Evolutionary conservation across 2,888 invertebrate genomes (phyloP).

Genomic region (Nasonovia ribisnigri): DNA sequence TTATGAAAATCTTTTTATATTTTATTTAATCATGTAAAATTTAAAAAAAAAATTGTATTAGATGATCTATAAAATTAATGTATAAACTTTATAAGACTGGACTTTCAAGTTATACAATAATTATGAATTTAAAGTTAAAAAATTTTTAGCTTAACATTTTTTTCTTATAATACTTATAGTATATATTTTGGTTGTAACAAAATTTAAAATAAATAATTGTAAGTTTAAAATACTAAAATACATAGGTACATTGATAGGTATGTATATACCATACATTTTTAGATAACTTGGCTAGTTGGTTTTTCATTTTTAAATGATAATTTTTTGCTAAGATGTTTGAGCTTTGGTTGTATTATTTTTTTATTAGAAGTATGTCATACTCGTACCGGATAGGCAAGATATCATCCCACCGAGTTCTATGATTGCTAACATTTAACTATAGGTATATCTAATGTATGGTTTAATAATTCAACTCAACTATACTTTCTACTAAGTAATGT

Average conservation of each 20-base stretch:
- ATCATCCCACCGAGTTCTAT: no score
- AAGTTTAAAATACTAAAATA: background rate
- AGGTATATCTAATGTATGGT: no score
- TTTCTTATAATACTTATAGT: background rate
- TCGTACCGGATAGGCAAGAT: no score
- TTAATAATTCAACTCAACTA: no score
- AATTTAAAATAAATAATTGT: background rate
- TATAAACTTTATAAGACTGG: no score
- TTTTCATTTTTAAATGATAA: background rate
- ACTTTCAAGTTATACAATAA: background rate
- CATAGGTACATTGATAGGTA: background rate
- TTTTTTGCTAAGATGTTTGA: background rate
- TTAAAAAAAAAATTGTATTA: no score
- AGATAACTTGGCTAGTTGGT: background rate
- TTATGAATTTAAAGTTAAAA: background rate
- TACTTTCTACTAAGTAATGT: no score
- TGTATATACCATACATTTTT: background rate
- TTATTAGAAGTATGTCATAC: background rate
- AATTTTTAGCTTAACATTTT: background rate
- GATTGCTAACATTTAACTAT: no score
- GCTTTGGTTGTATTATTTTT: background rate
- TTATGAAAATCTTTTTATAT: no score
- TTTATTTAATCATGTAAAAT: no score
- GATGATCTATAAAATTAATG: no score
- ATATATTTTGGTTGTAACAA: background rate